Base-by-base conservation (phyloP, 2,888 invertebrate genomes). In the Drosophila pseudotalamancana region DNA sequence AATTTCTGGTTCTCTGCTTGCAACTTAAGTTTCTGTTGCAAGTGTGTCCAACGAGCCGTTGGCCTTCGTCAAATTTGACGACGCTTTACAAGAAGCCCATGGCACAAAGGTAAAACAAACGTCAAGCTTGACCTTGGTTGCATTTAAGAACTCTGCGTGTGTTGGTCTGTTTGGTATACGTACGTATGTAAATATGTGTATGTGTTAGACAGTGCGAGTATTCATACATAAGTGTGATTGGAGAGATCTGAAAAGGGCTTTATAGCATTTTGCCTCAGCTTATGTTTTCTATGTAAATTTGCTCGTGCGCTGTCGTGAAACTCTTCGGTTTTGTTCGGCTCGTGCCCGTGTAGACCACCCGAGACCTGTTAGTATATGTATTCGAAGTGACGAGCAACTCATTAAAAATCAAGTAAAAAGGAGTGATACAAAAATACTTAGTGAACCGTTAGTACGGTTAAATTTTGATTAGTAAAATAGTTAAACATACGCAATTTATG, bases 81-180 rank as follows among this genome's bases (percentile, higher is more conserved):
- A 32, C 11, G 31, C 1, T 19, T 32, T 14, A 31, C 45, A 31
- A 45, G 31, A 32, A 21, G 16, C 16, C 9, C 14, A 14, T 31
- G 21, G 5, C 9, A 12, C 9, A 42, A 45, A 14, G 16, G 8
- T 21, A 40, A 21, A 50, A n/a, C 40, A 21, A 29, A 31, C 14
- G n/a, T 19, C 14, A 31, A 34, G 32, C 23, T 23, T 57, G 40
- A 60, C 57, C 48, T 61, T 61, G 56, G 23, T 25, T 61, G 32
- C 14, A 23, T 23, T 8, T 1, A 8, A 42, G 27, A 57, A 16
- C 19, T 8, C 16, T 42, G 43, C 2, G 8, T 29, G 4, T 32
- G 14, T 21, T 21, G 12, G 39, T 8, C 8, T 23, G 21, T 0
- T 6, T 14, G 16, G 9, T 35, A n/a, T 5, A 27, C 5, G 25